A percentile compares a stretch with the other conserved stretches of the same genome.
Evolutionary conservation across 2,797 vertebrate species (phyloP).

Genomic region (Sphenopsis melanotis): DNA sequence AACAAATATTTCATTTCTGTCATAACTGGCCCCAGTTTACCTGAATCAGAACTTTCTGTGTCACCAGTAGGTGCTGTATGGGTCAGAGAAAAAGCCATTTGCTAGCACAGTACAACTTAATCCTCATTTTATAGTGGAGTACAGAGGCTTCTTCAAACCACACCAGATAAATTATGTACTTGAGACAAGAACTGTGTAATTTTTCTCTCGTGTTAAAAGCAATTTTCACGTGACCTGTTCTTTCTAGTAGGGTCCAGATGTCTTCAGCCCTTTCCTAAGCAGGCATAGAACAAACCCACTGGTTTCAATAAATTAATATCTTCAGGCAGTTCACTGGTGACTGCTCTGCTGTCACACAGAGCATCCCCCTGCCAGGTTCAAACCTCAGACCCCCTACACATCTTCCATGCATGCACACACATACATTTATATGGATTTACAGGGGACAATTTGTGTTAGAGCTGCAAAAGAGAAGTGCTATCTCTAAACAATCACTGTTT

Average conservation of each 20-base stretch:
- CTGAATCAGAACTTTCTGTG: neutral
- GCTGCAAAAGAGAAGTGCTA: neutral
- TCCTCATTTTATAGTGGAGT: neutral
- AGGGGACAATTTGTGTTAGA: neutral
- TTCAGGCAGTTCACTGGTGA: neutral
- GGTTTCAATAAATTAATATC: neutral
- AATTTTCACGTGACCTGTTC: neutral
- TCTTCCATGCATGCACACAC: neutral
- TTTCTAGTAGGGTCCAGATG: neutral
- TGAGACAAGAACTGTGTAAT: neutral
- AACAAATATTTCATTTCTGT: neutral
- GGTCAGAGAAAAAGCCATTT: neutral
- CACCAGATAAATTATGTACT: neutral
- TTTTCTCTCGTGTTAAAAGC: neutral
- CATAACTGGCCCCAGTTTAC: neutral
- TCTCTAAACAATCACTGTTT: neutral
- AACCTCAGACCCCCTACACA: neutral
- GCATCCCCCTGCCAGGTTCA: neutral
- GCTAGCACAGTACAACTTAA: neutral
- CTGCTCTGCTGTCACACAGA: neutral
- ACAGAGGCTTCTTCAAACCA: neutral
- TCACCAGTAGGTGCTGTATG: neutral
- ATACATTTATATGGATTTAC: fast-evolving
- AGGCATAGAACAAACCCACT: neutral
- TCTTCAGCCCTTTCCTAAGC: neutral